Conservation (phyloP, 2,797 vertebrate species). For the Macrochelys suwanniensis region DNA sequence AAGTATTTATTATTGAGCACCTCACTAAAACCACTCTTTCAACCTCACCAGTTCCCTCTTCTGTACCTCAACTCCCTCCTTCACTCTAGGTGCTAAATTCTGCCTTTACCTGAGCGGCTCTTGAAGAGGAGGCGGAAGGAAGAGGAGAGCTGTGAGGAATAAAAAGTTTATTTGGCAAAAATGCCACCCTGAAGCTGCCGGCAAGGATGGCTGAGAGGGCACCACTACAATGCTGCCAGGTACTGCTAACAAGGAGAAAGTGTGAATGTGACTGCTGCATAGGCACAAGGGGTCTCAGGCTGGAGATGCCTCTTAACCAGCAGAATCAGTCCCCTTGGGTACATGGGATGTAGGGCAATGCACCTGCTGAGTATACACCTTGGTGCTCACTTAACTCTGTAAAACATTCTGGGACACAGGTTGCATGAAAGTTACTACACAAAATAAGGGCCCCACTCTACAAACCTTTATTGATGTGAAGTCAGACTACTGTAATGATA, state of each 20-base stretch:
- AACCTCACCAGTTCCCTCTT: neutral
- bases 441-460: neutral
- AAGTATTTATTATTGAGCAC: neutral
- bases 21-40: neutral
- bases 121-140: neutral
- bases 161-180: neutral
- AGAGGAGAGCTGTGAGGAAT: neutral
- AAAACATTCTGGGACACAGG: neutral
- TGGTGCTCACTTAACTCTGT: neutral
- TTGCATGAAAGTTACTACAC: neutral
- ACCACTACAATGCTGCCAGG: neutral
- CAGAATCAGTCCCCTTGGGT: neutral
- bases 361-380: neutral
- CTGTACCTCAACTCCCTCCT: neutral
- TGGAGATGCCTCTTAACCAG: neutral
- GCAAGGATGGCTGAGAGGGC: neutral
- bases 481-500: too few relatives aligned
- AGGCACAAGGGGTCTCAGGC: neutral
- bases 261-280: neutral
- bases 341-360: neutral
- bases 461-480: too few relatives aligned
- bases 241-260: too few relatives aligned
- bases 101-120: neutral
- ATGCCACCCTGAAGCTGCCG: neutral
- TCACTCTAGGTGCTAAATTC: neutral